Evolutionary conservation across 2,797 vertebrate genomes (phyloP).

Genomic region (Lepus oiostolus): DNA sequence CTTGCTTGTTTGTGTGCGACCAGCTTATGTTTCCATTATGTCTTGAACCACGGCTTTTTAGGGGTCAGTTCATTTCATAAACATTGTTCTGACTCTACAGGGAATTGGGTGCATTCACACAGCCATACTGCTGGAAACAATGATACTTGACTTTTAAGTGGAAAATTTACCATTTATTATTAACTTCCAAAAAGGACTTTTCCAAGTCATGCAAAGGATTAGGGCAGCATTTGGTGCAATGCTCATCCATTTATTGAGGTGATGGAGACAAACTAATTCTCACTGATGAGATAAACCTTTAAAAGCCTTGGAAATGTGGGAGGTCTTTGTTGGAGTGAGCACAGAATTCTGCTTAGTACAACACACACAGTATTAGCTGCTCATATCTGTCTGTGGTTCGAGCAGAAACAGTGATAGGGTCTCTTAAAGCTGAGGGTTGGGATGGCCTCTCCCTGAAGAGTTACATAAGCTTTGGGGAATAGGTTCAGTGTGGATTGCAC

Average conservation of each 20-base stretch:
- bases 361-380: neutral
- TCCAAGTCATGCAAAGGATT: conserved; percentile 23
- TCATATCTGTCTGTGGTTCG: conserved; percentile 35
- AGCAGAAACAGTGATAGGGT: neutral
- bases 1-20: conserved; percentile 70
- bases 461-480: neutral
- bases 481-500: neutral
- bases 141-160: conserved; percentile 70
- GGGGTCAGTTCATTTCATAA: conserved; percentile 68
- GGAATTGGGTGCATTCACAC: conserved; percentile 17
- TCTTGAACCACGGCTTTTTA: conserved; percentile 62
- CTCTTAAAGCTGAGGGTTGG: neutral
- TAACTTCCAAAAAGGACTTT: conserved; percentile 41
- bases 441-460: neutral
- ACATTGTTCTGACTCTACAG: conserved; percentile 60
- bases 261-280: conserved; percentile 29
- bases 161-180: conserved; percentile 62
- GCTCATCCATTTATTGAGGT: conserved; percentile 35
- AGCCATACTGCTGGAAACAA: conserved; percentile 66
- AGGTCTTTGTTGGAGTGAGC: conserved; percentile 23
- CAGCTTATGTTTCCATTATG: conserved; percentile 71
- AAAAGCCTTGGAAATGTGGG: neutral
- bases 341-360: neutral
- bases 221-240: neutral
- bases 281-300: conserved; percentile 42